A percentile compares a stretch with the other conserved stretches of the same genome.
phyloP scores from a whole-genome alignment of 1,140 invertebrate genomes.

The Nebria ingens region DNA sequence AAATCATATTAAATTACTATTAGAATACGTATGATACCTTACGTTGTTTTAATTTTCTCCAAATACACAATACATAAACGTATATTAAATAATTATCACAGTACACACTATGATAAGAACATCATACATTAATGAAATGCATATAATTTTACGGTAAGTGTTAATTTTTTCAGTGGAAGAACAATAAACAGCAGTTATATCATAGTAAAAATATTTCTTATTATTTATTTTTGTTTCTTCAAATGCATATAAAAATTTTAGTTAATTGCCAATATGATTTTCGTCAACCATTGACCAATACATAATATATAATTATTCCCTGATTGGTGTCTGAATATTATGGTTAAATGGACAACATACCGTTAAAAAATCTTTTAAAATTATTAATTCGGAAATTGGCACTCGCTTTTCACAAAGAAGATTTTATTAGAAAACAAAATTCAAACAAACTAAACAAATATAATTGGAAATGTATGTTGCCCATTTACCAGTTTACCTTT shows the following conservation, averaged over 20 bases:
- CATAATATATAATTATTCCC: background rate
- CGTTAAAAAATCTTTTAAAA: background rate
- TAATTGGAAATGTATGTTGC: too few relatives aligned
- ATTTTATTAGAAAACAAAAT: background rate
- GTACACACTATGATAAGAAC: background rate
- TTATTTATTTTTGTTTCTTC: too few relatives aligned
- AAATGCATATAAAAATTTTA: slow-evolving; percentile 3
- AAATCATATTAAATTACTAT: background rate
- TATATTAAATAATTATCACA: background rate
- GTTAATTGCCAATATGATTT: slow-evolving; percentile 5
- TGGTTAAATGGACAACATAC: slow-evolving; percentile 5
- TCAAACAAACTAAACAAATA: too few relatives aligned
- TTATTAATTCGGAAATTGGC: too few relatives aligned
- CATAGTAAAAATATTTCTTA: slow-evolving; percentile 10
- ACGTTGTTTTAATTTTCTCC: background rate
- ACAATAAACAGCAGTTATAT: slow-evolving; percentile 7
- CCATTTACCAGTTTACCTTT: background rate
- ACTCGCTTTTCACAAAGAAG: background rate
- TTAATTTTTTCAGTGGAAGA: slow-evolving; percentile 4
- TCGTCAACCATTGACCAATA: slow-evolving; percentile 1
- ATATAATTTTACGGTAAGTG: background rate
- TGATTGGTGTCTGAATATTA: background rate
- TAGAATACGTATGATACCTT: too few relatives aligned
- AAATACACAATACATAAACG: background rate
- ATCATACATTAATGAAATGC: slow-evolving; percentile 1